A percentile compares a stretch with the other conserved stretches of the same genome.
Conservation (phyloP, 2,797 vertebrate species). For the Passerculus sandwichensis region DNA sequence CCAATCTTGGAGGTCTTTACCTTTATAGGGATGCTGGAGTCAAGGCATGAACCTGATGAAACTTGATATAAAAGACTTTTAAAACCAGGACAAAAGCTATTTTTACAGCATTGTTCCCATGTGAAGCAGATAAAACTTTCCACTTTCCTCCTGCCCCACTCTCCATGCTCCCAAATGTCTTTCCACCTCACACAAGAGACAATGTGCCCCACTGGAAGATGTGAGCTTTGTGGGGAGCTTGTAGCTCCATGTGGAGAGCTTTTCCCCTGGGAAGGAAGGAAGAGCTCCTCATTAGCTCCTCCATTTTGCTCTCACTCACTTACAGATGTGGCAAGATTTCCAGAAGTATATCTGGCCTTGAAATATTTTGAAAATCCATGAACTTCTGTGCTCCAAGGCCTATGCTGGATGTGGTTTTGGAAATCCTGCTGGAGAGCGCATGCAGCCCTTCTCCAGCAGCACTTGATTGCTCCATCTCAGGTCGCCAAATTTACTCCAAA, state of each 20-base stretch:
- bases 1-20: not conserved
- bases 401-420: not conserved
- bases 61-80: not conserved
- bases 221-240: not conserved
- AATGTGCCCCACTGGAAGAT: not conserved
- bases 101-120: not conserved
- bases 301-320: not conserved
- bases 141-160: not conserved
- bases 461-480: not conserved
- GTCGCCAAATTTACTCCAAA: not conserved
- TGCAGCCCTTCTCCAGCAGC: not conserved
- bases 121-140: not conserved
- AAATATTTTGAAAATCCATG: not conserved
- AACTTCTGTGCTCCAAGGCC: not conserved
- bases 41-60: not conserved
- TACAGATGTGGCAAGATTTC: not conserved
- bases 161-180: not conserved
- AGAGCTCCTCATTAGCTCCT: not conserved
- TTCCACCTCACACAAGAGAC: not conserved
- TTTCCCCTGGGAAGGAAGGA: not conserved
- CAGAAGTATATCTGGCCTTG: not conserved
- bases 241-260: not conserved
- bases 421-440: not conserved
- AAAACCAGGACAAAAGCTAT: not conserved
- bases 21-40: not conserved